Evolutionary conservation across 1,140 invertebrate genomes (phyloP).

Genomic region (Papilio helenus): DNA sequence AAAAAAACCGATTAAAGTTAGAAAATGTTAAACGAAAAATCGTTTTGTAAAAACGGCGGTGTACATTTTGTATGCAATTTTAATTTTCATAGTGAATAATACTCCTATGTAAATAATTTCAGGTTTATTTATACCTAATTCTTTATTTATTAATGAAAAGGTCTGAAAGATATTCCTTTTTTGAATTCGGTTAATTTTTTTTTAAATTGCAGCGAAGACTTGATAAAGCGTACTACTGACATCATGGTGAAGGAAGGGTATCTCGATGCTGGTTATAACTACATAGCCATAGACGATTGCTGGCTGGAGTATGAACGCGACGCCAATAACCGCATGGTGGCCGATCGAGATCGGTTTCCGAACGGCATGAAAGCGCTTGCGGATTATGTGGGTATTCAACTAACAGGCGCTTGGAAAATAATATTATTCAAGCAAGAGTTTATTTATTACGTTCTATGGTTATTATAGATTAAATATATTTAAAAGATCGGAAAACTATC

Average conservation of each 20-base stretch:
- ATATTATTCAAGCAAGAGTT: background rate
- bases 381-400: conserved; percentile 88
- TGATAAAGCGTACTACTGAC: conserved; percentile 93
- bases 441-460: background rate
- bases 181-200: no score
- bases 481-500: no score
- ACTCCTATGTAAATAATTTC: background rate
- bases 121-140: no score
- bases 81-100: no score
- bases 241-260: conserved; percentile 91
- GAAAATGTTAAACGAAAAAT: no score
- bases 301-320: conserved; percentile 90
- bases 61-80: no score
- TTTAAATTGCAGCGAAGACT: conserved; percentile 87
- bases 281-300: conserved; percentile 95
- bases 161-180: no score
- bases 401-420: conserved; percentile 9
- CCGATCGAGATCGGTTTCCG: conserved; percentile 91
- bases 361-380: conserved; percentile 91
- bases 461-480: background rate
- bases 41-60: no score
- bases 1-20: no score
- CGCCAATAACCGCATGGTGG: conserved; percentile 85
- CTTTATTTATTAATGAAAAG: no score
- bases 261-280: conserved; percentile 91